Evolutionary conservation across 1,140 invertebrate species (phyloP).

Genomic region (Helicorthomorpha holstii): DNA sequence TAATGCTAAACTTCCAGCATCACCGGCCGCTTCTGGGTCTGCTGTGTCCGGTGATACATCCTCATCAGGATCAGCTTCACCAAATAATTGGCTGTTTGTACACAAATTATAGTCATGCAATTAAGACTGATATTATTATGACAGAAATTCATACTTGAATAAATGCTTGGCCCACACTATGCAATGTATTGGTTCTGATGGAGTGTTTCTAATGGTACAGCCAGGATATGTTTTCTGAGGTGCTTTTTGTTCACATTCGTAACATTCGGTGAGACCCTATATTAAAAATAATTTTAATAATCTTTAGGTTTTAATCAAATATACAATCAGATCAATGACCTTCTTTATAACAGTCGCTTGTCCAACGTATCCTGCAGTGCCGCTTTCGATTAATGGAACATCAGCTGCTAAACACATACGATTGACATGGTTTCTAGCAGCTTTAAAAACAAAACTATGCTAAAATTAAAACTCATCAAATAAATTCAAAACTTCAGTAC

Average conservation of each 20-base stretch:
- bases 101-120: conserved; percentile 17
- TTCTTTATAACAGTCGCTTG: conserved; percentile 48
- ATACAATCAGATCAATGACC: conserved; percentile 13
- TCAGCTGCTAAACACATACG: conserved; percentile 92
- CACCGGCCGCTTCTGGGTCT: conserved; percentile 65
- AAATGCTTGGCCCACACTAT: conserved; percentile 99
- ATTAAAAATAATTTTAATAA: conserved; percentile 8
- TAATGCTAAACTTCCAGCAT: conserved; percentile 33
- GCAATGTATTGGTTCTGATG: conserved; percentile 98
- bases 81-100: conserved; percentile 97
- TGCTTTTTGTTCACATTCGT: conserved; percentile 87
- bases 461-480: background rate
- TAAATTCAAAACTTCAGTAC: conserved; percentile 14
- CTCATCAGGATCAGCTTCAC: conserved; percentile 86
- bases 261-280: conserved; percentile 79
- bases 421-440: conserved; percentile 95
- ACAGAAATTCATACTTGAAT: conserved; percentile 62
- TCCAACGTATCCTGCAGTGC: conserved; percentile 89
- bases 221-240: conserved; percentile 86
- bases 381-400: conserved; percentile 87
- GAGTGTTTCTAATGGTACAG: conserved; percentile 97
- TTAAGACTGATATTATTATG: conserved; percentile 1
- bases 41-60: conserved; percentile 95
- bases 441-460: conserved; percentile 20
- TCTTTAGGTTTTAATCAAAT: conserved; percentile 28